Base-by-base conservation (phyloP, 2,113 vertebrate genomes). In the Oryzias celebensis region DNA sequence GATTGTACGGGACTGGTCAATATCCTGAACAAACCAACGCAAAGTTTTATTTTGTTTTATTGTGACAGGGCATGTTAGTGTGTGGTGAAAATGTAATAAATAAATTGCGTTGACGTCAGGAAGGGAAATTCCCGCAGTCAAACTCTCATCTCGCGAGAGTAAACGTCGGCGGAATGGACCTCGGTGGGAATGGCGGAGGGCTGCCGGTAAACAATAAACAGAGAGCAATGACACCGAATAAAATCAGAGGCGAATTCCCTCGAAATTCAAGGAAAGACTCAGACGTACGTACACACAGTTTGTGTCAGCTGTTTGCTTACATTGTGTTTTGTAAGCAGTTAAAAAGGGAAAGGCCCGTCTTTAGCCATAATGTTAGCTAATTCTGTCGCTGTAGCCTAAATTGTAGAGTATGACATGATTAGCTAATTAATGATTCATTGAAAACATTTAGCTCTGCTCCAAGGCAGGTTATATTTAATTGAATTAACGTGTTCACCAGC, bases 191-290 rank as follows among this genome's bases (percentile, higher is more conserved):
- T 51, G 87, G 92, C 44, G 59, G 85, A 82, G 74, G 88, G 60
- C 72, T 92, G 63, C 85, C 87, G 63, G 85, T 90, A 75, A 96
- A 96, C 87, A 96, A 95, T 84, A 96, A 95, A 83, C 94, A 93
- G 81, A 94, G 92, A 66, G 76, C 85, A 7, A 91, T 92, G 90
- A 16, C 91, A 47, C 86, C 91, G 0, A 91, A 88, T 57, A 93
- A 92, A 80, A 82, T 89, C 36, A 93, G 94, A 65, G 91, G 92
- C 0, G 96, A 98, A 68, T 93, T 95, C 60, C 91, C 91, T 58
- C 93, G 96, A 36, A 95, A 94, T 67, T 92, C 94, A 73, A 93
- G 96, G 48, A 97, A 97, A 89, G 95, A 97, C 57, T 97, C 96
- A 5, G 96, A 98, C 95, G 96, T 96, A 80, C 78, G 92, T 44